A percentile compares a stretch with the other conserved stretches of the same genome.
Evolutionary conservation across 2,888 invertebrate genomes (phyloP).

Genomic region (Tenthredo notha): DNA sequence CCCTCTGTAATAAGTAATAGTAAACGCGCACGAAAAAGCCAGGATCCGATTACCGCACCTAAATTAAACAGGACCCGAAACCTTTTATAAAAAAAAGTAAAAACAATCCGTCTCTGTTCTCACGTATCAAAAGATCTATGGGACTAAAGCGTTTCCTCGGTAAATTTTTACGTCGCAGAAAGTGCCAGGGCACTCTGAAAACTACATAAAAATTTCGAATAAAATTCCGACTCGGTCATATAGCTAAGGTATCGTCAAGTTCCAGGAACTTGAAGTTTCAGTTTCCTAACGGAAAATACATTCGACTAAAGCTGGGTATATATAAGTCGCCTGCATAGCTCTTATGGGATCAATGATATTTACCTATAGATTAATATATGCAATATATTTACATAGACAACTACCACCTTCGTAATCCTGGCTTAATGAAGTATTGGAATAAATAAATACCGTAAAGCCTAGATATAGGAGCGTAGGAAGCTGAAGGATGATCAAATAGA

Average conservation of each 20-base stretch:
- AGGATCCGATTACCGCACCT: not conserved
- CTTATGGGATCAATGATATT: not conserved
- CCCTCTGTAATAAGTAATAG: not conserved
- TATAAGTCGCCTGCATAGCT: not conserved
- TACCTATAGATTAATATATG: not conserved
- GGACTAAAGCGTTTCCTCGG: not conserved
- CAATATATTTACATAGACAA: not conserved
- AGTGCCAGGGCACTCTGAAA: slow-evolving; percentile 27
- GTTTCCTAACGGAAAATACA: not conserved
- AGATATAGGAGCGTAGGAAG: not conserved
- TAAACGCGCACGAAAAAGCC: not conserved
- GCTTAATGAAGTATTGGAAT: slow-evolving; percentile 4
- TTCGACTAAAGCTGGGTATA: not conserved
- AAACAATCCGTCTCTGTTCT: slow-evolving; percentile 23
- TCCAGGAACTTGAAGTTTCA: not conserved
- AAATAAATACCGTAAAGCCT: not conserved
- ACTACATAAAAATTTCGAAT: slow-evolving; percentile 37
- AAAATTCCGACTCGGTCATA: slow-evolving; percentile 34
- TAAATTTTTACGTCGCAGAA: slow-evolving; percentile 5
- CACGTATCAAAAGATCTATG: not conserved
- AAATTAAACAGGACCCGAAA: not conserved
- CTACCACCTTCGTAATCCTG: slow-evolving; percentile 8
- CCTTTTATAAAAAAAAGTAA: not conserved
- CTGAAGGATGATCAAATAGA: slow-evolving; percentile 20
- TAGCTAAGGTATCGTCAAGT: slow-evolving; percentile 24